Evolutionary conservation across 2,888 invertebrate species (phyloP), one percentile per base, ranked within the genome.

Genomic region (Volucella zonaria): DNA sequence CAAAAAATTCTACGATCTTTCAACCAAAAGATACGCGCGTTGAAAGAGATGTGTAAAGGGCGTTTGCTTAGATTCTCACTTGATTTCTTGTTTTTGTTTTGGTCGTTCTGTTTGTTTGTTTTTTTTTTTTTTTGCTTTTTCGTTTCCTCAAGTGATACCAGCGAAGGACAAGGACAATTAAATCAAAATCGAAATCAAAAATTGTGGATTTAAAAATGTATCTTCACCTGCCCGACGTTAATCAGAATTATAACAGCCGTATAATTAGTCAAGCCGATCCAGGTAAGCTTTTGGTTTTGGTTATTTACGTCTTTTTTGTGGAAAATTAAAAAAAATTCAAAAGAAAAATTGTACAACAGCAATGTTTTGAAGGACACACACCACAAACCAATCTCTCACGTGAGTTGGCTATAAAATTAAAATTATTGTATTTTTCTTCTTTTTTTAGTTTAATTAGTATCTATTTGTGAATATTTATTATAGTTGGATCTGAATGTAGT

Each of bases 11-110:
- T 31, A 31, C 31, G 31, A 31, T 31, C 31, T 31, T 6, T 31
- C 31, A 31, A 6, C 31, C 31, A 62, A 54, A 62, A 68, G 1
- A 15, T 2, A 51, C 9, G 3, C 23, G 3, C 23, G 11, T 8
- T 8, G 8, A 31, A 15, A 15, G 14, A 56, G 43, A 15, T 14
- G 15, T 45, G 54, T 1, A 18, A 58, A 74, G 31, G 76, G 49
- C 75, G 71, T 85, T 85, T 85, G 85, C 85, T n/a, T 73, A 81
- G 81, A 77, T 77, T 62, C 54, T 81, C 85, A 85, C 81, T 85
- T 80, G 80, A 80, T 54, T 80, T 49, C 68, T 61, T 61, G 66
- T 52, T 68, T 45, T 64, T 31, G 6, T 31, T 31, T 31, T 31
- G 31, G 31, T 31, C 31, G 31, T 31, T 31, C 4, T 31, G 31